Base-by-base conservation (phyloP, 2,888 invertebrate species). In the Yponomeuta sedellus region DNA sequence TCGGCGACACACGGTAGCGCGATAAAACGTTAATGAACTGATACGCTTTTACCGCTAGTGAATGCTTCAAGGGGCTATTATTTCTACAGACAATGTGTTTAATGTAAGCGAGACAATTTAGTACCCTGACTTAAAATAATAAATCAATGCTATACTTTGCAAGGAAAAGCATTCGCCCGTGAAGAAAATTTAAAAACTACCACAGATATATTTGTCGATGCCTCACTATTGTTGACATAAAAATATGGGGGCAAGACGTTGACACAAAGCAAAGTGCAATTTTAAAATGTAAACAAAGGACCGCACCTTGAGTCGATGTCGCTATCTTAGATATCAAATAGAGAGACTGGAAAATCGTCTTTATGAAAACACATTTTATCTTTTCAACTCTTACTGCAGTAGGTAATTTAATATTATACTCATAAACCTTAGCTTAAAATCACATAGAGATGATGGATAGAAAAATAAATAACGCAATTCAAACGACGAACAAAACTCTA, bases 241-340 rank as follows among this genome's bases (percentile, higher is more conserved):
- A 85, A 64, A 64, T 65, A 68, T 65, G 82, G 83, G 80, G 77
- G 74, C 77, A 82, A 85, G 80, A 81, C 80, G 80, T 75, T 75
- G 81, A 80, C 81, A 80, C 83, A 82, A 83, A 86, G 88, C 86
- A 89, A 88, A 89, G 89, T 88, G 90, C 89, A 90, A 91, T 90
- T 91, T 90, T 86, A 85, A 87, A 89, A 86, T 83, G 88, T 88
- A 90, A 90, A 90, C 88, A 90, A 84, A 73, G 85, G 82, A 82
- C 80, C 79, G 83, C 83, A 85, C 85, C 88, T 87, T 79, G 77
- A 78, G 80, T 83, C 81, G 78, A 83, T 85, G 86, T 86, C 82
- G 81, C 80, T 85, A 83, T 85, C 84, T 83, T 80, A 78, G 86
- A 85, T 87, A 86, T 86, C 44, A 66, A 52, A 66, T 66, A 61